Conservation (phyloP, 2,888 invertebrate genomes). For the Cremastinae sp. region DNA sequence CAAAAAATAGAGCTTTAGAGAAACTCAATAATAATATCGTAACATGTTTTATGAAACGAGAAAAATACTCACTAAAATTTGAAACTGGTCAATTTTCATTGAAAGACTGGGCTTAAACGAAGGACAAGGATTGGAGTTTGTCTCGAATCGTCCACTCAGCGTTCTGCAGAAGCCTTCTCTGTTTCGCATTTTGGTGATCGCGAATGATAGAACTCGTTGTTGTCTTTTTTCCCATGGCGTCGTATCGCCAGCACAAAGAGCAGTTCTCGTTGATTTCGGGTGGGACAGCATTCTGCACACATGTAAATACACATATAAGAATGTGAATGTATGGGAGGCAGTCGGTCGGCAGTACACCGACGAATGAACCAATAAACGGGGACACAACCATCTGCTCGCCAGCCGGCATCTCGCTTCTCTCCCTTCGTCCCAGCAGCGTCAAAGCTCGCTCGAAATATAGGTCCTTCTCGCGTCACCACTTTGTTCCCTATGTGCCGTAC, state of each 20-base stretch:
- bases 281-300: slow-evolving; percentile 20
- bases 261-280: slow-evolving; percentile 53
- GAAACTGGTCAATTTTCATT: too few species aligned
- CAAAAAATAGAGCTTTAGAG: too few species aligned
- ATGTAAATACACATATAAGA: slow-evolving; percentile 1
- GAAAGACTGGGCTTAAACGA: too few species aligned
- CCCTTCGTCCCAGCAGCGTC: slow-evolving; percentile 59
- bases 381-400: slow-evolving; percentile 80
- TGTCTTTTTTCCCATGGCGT: slow-evolving; percentile 33
- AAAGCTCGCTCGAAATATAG: slow-evolving; percentile 36
- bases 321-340: slow-evolving; percentile 20
- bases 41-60: too few species aligned
- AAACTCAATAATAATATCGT: too few species aligned
- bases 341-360: slow-evolving; percentile 72
- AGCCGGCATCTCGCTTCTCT: slow-evolving; percentile 76
- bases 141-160: too few species aligned
- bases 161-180: too few species aligned
- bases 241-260: slow-evolving; percentile 52
- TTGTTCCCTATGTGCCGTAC: slow-evolving; percentile 56
- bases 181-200: neutral
- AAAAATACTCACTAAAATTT: too few species aligned
- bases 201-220: slow-evolving; percentile 28
- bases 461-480: slow-evolving; percentile 64
- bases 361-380: slow-evolving; percentile 80
- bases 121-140: too few species aligned